Base-by-base conservation (phyloP, 2,113 vertebrate genomes). In the Agelaius tricolor region DNA sequence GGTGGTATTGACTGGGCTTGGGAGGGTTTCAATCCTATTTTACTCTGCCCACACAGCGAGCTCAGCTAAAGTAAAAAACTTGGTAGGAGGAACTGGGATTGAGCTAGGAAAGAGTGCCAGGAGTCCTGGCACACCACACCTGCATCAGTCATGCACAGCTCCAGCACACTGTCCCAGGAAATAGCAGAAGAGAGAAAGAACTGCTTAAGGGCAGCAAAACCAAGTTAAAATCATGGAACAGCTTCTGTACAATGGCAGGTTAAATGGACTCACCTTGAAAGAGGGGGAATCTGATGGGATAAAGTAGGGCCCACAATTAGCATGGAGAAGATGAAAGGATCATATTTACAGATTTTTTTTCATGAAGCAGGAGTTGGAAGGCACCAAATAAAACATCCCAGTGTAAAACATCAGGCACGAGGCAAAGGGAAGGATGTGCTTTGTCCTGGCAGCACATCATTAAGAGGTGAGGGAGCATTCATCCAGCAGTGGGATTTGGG, bases 201-300 rank as follows among this genome's bases (percentile, higher is more conserved):
- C 5, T 62, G 35, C 11, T 43, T 43, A 84, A 75, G 21, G 28
- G 12, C 37, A 67, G 14, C 13, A 87, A 74, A 74, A 23, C 2
- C 11, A 11, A 16, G 6, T 51, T 13, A 4, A 12, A 35, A 17
- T 5, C 22, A 4, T 30, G 43, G 18, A 80, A 8, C 7, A 47
- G 1, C 41, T 82, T 67, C 84, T 46, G 33, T 20, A 15, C 16
- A 33, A 18, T 2, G 16, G 5, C 15, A 68, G 39, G 9, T 63
- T 67, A 46, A 59, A 82, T 3, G 5, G 9, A n/a, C 31, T 55
- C 0, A 0, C 14, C 23, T 31, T 21, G 33, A 16, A 43, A 84
- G 47, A 77, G 43, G 2, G 15, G 22, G 15, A 63, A 58, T n/a
- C 44, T 73, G 20, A 35, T 35, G 35, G 31, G 20, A 5, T 46